A percentile compares a stretch with the other conserved stretches of the same genome.
These are phyloP conservation scores for Ammospiza nelsoni DNA, from an alignment of 2,113 vertebrate species.

Conservation along the genomic window DNA sequence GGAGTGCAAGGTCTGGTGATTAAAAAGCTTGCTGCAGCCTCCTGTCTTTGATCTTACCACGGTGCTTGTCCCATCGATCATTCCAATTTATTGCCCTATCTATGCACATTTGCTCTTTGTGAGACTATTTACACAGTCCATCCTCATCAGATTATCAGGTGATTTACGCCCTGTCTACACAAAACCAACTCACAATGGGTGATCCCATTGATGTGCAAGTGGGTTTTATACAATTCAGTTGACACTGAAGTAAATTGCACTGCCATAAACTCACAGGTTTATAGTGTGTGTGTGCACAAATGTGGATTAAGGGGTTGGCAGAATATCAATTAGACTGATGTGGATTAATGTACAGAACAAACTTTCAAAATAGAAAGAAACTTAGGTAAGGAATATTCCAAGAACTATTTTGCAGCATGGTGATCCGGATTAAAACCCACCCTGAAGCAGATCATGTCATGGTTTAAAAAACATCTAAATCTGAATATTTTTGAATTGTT, in stretches of 20 bases:
- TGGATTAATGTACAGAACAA: neutral
- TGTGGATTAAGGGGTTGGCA: neutral
- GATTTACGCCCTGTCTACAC: slow-evolving; percentile 25
- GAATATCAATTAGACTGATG: neutral
- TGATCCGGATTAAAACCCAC: neutral
- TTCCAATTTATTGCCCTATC: slow-evolving; percentile 35
- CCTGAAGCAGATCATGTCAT: neutral
- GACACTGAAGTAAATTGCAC: neutral
- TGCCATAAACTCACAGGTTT: neutral
- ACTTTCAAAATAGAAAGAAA: neutral
- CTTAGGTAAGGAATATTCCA: neutral
- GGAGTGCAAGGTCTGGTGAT: neutral
- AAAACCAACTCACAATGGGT: neutral
- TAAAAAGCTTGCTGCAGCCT: slow-evolving; percentile 1
- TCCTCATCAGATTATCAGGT: slow-evolving; percentile 50
- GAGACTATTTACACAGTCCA: neutral
- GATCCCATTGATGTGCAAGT: slow-evolving; percentile 40
- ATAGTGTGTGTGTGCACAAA: fast-evolving
- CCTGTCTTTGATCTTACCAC: neutral
- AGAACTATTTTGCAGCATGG: neutral
- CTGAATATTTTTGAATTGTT: neutral
- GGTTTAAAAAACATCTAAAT: neutral
- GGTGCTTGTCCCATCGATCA: neutral
- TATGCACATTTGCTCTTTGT: slow-evolving; percentile 33
- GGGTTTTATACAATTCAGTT: neutral